Conservation (phyloP, 2,888 invertebrate genomes). For the Agrochola lota region DNA sequence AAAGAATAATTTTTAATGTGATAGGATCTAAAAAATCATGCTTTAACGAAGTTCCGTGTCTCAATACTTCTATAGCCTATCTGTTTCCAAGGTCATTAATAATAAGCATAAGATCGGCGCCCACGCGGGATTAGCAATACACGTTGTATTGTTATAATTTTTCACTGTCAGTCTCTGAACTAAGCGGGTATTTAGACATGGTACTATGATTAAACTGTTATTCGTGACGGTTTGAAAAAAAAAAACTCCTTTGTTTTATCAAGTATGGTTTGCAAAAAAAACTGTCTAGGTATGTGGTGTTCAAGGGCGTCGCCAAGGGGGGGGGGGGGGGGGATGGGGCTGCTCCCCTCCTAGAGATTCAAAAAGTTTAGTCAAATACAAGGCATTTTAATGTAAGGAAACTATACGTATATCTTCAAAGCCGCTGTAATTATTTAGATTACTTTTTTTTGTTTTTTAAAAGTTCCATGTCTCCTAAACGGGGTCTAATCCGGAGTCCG, state of each 20-base stretch:
- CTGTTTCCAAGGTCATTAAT: constrained; percentile 37
- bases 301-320: too few relatives aligned
- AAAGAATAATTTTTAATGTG: background rate
- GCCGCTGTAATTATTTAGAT: too few relatives aligned
- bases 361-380: too few relatives aligned
- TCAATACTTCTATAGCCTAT: constrained; percentile 19
- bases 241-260: constrained; percentile 4
- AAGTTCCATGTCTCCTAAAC: too few relatives aligned
- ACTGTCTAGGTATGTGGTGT: background rate
- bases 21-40: constrained; percentile 2
- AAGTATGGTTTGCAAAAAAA: background rate
- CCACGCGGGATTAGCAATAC: constrained; percentile 24
- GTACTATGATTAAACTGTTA: constrained; percentile 17
- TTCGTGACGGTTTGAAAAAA: background rate
- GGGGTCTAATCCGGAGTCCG: too few relatives aligned
- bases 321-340: too few relatives aligned
- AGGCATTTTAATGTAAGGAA: too few relatives aligned
- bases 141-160: constrained; percentile 55
- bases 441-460: too few relatives aligned
- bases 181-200: constrained; percentile 16
- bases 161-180: constrained; percentile 38
- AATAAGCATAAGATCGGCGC: constrained; percentile 26
- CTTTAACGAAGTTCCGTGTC: background rate
- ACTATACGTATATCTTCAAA: too few relatives aligned
- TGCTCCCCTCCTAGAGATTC: too few relatives aligned